These are phyloP conservation scores for Galerucella nymphaeae DNA, from an alignment of 2,888 invertebrate genomes.

Conservation along the genomic window DNA sequence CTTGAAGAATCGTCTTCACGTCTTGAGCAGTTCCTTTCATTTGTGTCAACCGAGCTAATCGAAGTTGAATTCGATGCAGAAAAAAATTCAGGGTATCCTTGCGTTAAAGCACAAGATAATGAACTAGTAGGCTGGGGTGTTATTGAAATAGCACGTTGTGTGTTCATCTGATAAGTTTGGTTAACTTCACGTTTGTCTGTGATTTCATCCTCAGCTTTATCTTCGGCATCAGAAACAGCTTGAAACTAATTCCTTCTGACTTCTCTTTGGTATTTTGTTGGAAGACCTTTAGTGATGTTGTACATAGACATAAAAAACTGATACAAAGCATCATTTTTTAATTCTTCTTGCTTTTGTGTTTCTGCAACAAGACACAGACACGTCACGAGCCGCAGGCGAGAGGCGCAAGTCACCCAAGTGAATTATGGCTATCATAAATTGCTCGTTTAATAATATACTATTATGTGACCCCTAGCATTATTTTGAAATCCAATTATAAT, in stretches of 20 bases:
- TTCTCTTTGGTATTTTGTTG: conserved; percentile 8
- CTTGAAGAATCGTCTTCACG: conserved; percentile 18
- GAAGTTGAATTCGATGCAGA: conserved; percentile 25
- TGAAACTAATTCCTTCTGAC: conserved; percentile 23
- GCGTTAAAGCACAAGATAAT: conserved; percentile 17
- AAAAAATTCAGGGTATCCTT: conserved; percentile 24
- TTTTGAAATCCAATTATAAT: too few relatives aligned
- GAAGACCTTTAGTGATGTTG: conserved; percentile 21
- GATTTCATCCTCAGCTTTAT: conserved; percentile 27
- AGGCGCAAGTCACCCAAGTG: too few relatives aligned
- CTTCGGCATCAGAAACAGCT: conserved; percentile 26
- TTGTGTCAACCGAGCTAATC: conserved; percentile 19
- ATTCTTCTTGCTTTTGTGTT: conserved; percentile 8
- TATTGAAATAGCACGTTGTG: conserved; percentile 8
- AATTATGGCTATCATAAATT: too few relatives aligned
- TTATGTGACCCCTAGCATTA: too few relatives aligned
- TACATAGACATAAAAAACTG: conserved; percentile 18
- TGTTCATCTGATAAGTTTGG: conserved; percentile 12
- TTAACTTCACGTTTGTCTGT: conserved; percentile 4
- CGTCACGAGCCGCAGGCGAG: too few relatives aligned
- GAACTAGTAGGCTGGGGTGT: conserved; percentile 2
- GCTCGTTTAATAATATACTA: too few relatives aligned
- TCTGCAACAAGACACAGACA: background rate
- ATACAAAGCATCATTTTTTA: conserved; percentile 19
- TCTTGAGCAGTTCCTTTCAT: conserved; percentile 3